phyloP scores from a whole-genome alignment of 1,140 invertebrate species.

The Saxidomus purpurata region DNA sequence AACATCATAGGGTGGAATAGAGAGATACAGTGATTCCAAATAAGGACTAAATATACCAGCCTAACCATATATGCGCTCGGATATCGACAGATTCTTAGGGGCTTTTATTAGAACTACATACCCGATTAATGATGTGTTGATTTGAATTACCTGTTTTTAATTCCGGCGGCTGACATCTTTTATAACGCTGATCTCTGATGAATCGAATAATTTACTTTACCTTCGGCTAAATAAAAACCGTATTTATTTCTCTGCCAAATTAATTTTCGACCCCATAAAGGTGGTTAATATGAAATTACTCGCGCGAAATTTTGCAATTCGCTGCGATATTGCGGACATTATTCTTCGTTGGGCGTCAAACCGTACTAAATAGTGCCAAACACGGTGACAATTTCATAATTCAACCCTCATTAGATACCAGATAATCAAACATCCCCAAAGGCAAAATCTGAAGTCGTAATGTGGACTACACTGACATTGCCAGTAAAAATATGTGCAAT shows the following conservation, averaged over 20 bases:
- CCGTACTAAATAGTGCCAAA: background rate
- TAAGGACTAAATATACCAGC: too few relatives aligned
- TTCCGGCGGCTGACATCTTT: background rate
- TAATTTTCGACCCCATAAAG: slow-evolving; percentile 6
- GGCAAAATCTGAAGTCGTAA: too few relatives aligned
- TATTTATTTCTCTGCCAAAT: background rate
- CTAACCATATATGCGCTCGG: too few relatives aligned
- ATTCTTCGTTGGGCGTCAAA: background rate
- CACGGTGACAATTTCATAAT: background rate
- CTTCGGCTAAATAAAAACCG: background rate
- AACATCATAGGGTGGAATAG: too few relatives aligned
- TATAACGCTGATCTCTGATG: background rate
- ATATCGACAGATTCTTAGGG: too few relatives aligned
- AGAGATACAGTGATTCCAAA: too few relatives aligned
- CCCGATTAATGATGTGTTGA: too few relatives aligned
- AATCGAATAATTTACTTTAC: background rate
- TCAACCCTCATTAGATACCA: background rate
- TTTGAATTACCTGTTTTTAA: too few relatives aligned
- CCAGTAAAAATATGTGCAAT: too few relatives aligned
- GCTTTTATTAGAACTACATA: too few relatives aligned
- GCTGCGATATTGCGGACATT: background rate
- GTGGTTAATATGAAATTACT: background rate
- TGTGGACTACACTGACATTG: too few relatives aligned
- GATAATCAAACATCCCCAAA: background rate
- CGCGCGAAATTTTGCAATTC: background rate